Evolutionary conservation across 2,797 vertebrate species (phyloP).

Genomic region (Rhinella marina): DNA sequence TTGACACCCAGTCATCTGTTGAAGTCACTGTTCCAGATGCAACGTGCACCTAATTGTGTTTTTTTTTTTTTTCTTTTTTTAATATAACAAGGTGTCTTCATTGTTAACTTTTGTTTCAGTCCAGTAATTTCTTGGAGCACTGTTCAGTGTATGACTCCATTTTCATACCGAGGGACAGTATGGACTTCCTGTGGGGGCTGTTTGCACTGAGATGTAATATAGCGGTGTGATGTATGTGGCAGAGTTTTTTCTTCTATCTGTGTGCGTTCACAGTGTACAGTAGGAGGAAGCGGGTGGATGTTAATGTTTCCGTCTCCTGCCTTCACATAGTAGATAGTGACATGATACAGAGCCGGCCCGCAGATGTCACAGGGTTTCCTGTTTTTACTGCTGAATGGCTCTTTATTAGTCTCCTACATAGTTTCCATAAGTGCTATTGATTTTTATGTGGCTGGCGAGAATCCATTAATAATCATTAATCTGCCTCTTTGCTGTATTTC

Average conservation of each 20-base stretch:
- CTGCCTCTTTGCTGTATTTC: conserved; percentile 3
- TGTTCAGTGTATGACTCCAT: no score
- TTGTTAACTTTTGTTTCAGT: no score
- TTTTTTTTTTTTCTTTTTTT: no score
- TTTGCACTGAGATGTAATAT: no score
- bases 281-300: conserved; percentile 41
- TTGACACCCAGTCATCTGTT: no score
- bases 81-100: no score
- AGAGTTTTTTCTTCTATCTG: not conserved
- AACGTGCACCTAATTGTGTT: no score
- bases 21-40: no score
- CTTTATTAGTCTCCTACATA: not conserved
- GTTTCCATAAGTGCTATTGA: conserved; percentile 42
- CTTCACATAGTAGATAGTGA: not conserved
- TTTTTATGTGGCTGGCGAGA: conserved; percentile 16
- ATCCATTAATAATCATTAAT: conserved; percentile 3
- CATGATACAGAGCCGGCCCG: conserved; percentile 21
- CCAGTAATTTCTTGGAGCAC: no score
- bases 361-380: conserved; percentile 44
- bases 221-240: not conserved
- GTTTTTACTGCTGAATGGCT: conserved; percentile 32
- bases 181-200: no score
- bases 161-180: no score
- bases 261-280: not conserved
- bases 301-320: conserved; percentile 52